phyloP scores from a whole-genome alignment of 2,113 vertebrate species.

The Engraulis encrasicolus region DNA sequence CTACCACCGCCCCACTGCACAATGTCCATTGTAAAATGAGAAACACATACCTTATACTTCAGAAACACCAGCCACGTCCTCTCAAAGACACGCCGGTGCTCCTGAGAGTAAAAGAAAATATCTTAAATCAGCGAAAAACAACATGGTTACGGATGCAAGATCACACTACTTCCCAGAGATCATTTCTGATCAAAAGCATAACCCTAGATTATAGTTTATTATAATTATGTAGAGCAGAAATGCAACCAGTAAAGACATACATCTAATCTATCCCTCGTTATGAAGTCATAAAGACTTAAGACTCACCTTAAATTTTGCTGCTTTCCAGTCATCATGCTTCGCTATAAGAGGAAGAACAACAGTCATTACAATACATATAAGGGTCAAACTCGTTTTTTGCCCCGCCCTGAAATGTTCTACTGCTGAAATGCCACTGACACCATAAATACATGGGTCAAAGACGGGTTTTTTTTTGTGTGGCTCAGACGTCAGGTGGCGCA shows the following conservation, averaged over 20 bases:
- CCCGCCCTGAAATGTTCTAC: no score
- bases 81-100: conserved; percentile 86
- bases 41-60: conserved; percentile 82
- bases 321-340: conserved; percentile 84
- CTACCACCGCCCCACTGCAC: background rate
- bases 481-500: no score
- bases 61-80: conserved; percentile 91
- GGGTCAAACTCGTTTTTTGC: no score
- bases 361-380: background rate
- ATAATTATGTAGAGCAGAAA: no score
- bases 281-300: background rate
- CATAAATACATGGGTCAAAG: no score
- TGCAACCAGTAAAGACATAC: no score
- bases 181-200: background rate
- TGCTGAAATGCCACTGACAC: no score
- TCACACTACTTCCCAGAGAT: background rate
- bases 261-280: background rate
- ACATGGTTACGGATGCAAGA: no score
- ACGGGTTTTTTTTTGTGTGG: no score
- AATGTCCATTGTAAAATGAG: background rate
- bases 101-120: conserved; percentile 70
- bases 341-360: conserved; percentile 62
- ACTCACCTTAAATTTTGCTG: conserved; percentile 82
- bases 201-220: background rate
- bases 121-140: background rate